Evolutionary conservation across 2,888 invertebrate genomes (phyloP), one percentile per base, ranked within the genome.

Genomic region (Calameuta filiformis): DNA sequence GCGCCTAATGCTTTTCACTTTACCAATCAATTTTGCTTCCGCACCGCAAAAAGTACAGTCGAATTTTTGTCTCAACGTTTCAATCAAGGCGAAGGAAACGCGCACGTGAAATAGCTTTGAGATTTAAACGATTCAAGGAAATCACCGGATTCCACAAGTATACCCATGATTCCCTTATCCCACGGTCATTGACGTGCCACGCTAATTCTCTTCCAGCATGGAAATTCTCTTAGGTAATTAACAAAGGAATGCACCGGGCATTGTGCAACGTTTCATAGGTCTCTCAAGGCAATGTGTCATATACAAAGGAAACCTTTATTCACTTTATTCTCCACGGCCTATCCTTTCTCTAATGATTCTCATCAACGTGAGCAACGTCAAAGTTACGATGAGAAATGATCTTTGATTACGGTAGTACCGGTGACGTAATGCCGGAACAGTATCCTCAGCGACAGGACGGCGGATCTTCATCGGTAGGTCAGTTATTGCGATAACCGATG

Each of bases 131-230:
- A 23, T 84, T 82, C 80, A 82, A 73, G 76, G 73, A 79, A 80
- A 69, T 76, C 76, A 77, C 76, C 75, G 73, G 75, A 74, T 56
- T 56, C 23, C 56, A 23, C 56, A 23, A 56, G 56, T 23, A 56
- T 56, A 56, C 23, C 23, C 23, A 56, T 2, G 23, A 56, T 56
- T 56, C 23, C 23, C 9, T 23, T 69, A 75, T 80, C 79, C 80
- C 77, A 76, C 75, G 79, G 79, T 81, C 80, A 79, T 80, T 78
- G 79, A 83, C 79, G 81, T 81, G 82, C 79, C 83, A 79, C 82
- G 83, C 83, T 85, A 85, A 84, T 85, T 82, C 81, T 81, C 81
- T 81, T 79, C 80, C 23, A 56, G 56, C 23, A 56, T 23, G 56
- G 56, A 56, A 56, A 56, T 56, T 56, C 56, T 56, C 23, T 56